A percentile compares a stretch with the other conserved stretches of the same genome.
These are phyloP conservation scores for Tinamus guttatus DNA, from an alignment of 2,113 vertebrate genomes.

Conservation along the genomic window DNA sequence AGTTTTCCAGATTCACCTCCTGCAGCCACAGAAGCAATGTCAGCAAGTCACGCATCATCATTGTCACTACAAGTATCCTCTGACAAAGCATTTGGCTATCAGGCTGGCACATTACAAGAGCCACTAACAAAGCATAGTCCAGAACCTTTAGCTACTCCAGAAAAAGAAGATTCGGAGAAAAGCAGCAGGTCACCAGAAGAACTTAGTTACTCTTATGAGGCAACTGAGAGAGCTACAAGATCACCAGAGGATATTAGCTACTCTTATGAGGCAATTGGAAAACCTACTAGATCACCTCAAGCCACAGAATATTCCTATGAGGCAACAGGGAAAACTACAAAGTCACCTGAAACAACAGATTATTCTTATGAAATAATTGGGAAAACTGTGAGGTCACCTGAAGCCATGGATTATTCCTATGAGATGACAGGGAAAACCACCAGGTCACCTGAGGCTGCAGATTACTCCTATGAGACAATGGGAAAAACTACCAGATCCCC, in stretches of 20 bases:
- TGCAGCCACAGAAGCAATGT: background rate
- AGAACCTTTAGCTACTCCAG: conserved; percentile 62
- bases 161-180: conserved; percentile 72
- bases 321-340: conserved; percentile 26
- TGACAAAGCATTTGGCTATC: conserved; percentile 69
- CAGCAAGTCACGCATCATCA: conserved; percentile 42
- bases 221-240: conserved; percentile 62
- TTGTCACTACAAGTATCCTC: conserved; percentile 74
- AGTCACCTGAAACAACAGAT: conserved; percentile 55
- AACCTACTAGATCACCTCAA: conserved; percentile 53
- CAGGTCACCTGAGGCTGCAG: background rate
- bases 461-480: conserved; percentile 63
- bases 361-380: conserved; percentile 64
- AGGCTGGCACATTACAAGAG: conserved; percentile 68
- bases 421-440: conserved; percentile 14
- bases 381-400: conserved; percentile 53
- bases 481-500: conserved; percentile 55
- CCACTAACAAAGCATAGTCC: conserved; percentile 72
- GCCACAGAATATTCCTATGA: conserved; percentile 69
- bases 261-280: conserved; percentile 47
- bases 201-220: conserved; percentile 73
- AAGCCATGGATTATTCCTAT: conserved; percentile 66
- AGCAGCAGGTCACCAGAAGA: conserved; percentile 67
- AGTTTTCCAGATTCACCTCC: conserved; percentile 75
- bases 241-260: conserved; percentile 70